Base-by-base conservation (phyloP, 2,797 vertebrate genomes). In the Limosa lapponica region DNA sequence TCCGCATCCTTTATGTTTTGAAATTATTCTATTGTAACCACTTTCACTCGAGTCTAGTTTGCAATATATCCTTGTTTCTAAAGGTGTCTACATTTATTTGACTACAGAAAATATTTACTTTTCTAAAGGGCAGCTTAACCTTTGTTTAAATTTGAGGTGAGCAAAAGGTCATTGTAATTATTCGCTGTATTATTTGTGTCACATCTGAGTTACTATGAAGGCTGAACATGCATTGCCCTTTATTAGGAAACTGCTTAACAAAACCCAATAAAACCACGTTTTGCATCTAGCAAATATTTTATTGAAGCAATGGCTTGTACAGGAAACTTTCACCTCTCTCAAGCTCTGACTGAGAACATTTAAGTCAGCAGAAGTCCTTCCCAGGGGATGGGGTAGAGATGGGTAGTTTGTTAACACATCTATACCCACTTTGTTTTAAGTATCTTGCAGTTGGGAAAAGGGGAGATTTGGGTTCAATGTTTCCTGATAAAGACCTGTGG, bases 81-180 rank as follows among this genome's bases (percentile, higher is more conserved):
- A 98, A 98, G 98, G 97, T 98, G 97, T 98, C 97, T 95, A 94
- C 93, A 96, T 94, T 97, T 97, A 96, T 97, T 98, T 97, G 97
- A 97, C 96, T 97, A 96, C 85, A 96, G 95, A 97, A 98, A 98
- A 98, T 98, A 97, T 98, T 98, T 98, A 97, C 96, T 98, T 98
- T 97, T 95, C 96, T 97, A 98, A 98, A 98, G 97, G 97, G 97
- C 97, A 98, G 97, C 96, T 98, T 98, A 98, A 98, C 98, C 98
- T 98, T 98, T 98, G 97, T 98, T 98, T 97, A 97, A 98, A 98
- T 98, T 96, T 97, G 97, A 98, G 98, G 98, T 98, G 97, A 98
- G 96, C 18, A 8, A 98, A 98, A 98, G 97, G 98, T 97, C 98
- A 93, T 48, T 93, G 96, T 96, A 98, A 98, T 98, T 98, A 98